Conservation (phyloP, 2,888 invertebrate genomes). For the Lepidocyrtinus sp. region DNA sequence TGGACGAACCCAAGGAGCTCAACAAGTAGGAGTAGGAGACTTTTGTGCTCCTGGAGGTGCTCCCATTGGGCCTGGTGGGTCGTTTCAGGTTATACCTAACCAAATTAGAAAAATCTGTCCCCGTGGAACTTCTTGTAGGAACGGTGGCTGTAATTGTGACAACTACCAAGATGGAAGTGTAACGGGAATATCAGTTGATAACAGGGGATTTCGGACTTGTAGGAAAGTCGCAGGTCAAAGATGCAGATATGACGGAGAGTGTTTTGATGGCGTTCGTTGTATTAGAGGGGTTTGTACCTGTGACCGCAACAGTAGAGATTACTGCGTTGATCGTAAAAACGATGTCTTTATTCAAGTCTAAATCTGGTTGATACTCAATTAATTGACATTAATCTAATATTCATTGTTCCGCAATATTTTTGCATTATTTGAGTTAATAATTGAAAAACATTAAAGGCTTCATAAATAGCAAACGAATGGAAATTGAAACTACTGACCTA, state of each 20-base stretch:
- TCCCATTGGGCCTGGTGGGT: slow-evolving; percentile 33
- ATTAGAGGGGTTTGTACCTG: slow-evolving; percentile 39
- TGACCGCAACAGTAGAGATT: neutral
- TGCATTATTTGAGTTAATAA: too few species aligned
- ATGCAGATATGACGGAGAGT: slow-evolving; percentile 26
- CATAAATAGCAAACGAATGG: too few species aligned
- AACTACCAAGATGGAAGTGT: slow-evolving; percentile 43
- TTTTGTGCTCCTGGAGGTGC: slow-evolving; percentile 39
- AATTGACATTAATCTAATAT: too few species aligned
- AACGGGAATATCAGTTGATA: slow-evolving; percentile 22
- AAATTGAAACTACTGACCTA: too few species aligned
- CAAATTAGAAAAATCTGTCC: slow-evolving; percentile 25
- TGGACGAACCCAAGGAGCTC: neutral
- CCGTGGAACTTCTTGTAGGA: slow-evolving; percentile 44
- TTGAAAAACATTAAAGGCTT: neutral
- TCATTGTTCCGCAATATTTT: too few species aligned
- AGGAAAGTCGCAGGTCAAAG: slow-evolving; percentile 37
- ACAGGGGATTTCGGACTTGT: slow-evolving; percentile 20
- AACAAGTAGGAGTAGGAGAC: slow-evolving; percentile 26
- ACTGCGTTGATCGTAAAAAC: slow-evolving; percentile 37
- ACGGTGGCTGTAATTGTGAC: slow-evolving; percentile 49
- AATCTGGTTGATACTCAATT: too few species aligned
- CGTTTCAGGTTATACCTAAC: slow-evolving; percentile 30
- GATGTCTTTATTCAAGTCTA: slow-evolving; percentile 39
- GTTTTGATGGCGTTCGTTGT: slow-evolving; percentile 34